Base-by-base conservation (phyloP, 64 coral and sea anemone genomes). In the Actinia tenebrosa region DNA sequence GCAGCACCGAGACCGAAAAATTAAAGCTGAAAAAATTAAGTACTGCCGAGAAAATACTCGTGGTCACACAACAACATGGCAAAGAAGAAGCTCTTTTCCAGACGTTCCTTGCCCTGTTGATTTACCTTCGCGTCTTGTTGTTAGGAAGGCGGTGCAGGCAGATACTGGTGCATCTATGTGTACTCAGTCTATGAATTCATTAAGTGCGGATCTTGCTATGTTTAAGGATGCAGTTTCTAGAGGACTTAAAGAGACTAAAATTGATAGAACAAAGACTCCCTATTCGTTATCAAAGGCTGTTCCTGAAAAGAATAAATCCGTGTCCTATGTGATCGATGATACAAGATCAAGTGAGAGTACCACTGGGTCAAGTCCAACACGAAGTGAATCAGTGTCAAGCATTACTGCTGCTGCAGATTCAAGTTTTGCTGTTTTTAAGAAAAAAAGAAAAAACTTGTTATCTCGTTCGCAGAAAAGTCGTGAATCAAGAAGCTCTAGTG, bases 371-470 rank as follows among this genome's bases (percentile, higher is more conserved):
- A 75, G 69, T 42, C 27, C 69, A 13, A 27, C 69, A 3, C 7
- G 16, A 11, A 45, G 79, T 53, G 6, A n/a, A 22, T 81, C 50
- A 6, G 45, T 81, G 0, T 50, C 79, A 50, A 81, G 79, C 14
- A 50, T 30, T 75, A 43, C 69, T 42, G 19, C n/a, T 66, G n/a
- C 19, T n/a, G 26, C 69, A 75, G 26, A 75, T 42, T 27, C n/a
- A 22, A 50, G 30, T 5, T 81, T 81, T 53, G 79, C 79, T 20
- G 44, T 81, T 81, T 81, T 81, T 81, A 81, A 53, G 50, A 81
- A 2, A 5, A 79, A 47, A 26, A 44, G 77, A 50, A 45, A 53
- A 7, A 53, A 53, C 50, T 81, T 81, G 46, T 5, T 47, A 7
- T 50, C 44, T 20, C 43, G 79, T 20, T 52, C 44, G 16, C 79